Percentiles rank a stretch among this genome's conserved stretches.
Conservation (phyloP, 2,888 invertebrate species). For the Cinara cedri region DNA sequence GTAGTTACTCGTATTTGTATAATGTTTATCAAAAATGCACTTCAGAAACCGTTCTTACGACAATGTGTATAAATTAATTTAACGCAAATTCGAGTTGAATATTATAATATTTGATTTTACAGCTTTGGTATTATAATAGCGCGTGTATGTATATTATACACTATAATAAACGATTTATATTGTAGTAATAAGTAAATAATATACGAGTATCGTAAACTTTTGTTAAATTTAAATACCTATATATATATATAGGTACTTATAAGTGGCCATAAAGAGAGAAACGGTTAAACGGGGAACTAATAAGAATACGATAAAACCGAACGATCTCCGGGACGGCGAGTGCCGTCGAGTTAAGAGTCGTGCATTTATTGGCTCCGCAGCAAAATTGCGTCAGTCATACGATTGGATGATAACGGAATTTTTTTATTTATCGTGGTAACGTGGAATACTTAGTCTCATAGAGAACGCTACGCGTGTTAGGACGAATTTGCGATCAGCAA, state of each 20-base stretch:
- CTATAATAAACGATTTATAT: neutral
- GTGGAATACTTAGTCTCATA: too few species aligned
- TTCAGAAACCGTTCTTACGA: neutral
- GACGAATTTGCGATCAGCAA: too few species aligned
- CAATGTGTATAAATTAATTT: neutral
- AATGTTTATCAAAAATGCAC: neutral
- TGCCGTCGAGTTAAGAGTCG: too few species aligned
- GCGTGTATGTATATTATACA: too few species aligned
- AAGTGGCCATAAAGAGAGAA: neutral
- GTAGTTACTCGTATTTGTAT: neutral
- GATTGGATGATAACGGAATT: too few species aligned
- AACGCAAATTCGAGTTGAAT: neutral
- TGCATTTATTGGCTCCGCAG: too few species aligned
- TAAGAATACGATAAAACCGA: neutral
- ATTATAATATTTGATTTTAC: neutral
- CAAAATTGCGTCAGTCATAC: too few species aligned
- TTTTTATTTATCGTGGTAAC: too few species aligned
- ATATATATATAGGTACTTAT: too few species aligned
- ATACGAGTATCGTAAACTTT: neutral
- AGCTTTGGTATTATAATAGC: too few species aligned
- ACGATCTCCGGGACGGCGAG: neutral
- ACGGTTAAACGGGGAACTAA: neutral
- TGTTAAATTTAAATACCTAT: slow-evolving; percentile 2
- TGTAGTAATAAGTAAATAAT: neutral
- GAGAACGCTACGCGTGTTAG: too few species aligned